Conservation (phyloP, 2,888 invertebrate genomes). For the Amphipyra tragopoginis region DNA sequence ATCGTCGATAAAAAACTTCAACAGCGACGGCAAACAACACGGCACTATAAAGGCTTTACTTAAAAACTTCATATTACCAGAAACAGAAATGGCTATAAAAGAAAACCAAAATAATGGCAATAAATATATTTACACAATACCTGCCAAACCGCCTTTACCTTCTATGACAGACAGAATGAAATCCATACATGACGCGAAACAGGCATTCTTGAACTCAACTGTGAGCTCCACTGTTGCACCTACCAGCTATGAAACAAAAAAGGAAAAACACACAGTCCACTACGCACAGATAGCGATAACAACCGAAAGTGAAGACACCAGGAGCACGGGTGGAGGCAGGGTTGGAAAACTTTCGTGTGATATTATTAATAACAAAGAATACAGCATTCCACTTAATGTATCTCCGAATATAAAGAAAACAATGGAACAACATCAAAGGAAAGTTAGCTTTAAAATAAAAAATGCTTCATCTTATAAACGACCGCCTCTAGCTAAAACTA, state of each 20-base stretch:
- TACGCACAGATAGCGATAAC: constrained; percentile 84
- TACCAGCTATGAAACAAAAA: constrained; percentile 54
- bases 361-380: constrained; percentile 64
- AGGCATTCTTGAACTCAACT: constrained; percentile 82
- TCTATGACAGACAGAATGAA: constrained; percentile 74
- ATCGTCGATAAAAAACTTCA: constrained; percentile 79
- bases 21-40: constrained; percentile 77
- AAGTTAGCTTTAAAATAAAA: constrained; percentile 91
- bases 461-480: constrained; percentile 85
- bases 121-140: constrained; percentile 81
- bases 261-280: constrained; percentile 63
- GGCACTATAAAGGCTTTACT: constrained; percentile 80
- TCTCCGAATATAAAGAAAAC: constrained; percentile 73
- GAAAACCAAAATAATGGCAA: constrained; percentile 76
- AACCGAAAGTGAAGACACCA: constrained; percentile 82
- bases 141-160: constrained; percentile 73
- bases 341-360: constrained; percentile 53
- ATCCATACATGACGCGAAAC: constrained; percentile 80
- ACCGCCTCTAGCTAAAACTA: constrained; percentile 81
- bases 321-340: constrained; percentile 86
- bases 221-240: constrained; percentile 67
- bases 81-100: constrained; percentile 85
- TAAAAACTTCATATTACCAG: constrained; percentile 82
- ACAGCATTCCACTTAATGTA: constrained; percentile 60
- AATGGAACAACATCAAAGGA: constrained; percentile 82